Percentiles rank a stretch among this genome's conserved stretches.
These are phyloP conservation scores for Lophura swinhoii DNA, from an alignment of 2,797 vertebrate species.

Conservation along the genomic window DNA sequence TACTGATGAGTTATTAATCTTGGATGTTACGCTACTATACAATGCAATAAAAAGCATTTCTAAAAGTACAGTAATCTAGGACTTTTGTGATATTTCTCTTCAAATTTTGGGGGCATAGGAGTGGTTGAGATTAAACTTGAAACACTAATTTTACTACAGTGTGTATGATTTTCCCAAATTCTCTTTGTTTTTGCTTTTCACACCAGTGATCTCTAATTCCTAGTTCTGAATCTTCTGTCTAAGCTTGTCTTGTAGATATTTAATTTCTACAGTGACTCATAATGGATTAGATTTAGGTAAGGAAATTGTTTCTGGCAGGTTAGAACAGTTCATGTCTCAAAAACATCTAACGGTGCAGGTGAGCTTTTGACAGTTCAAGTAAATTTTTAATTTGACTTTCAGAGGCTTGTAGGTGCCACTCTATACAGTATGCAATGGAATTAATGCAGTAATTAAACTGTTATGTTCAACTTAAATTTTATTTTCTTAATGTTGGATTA, in stretches of 20 bases:
- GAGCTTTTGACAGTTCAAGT: neutral
- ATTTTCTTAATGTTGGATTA: neutral
- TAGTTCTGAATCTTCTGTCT: constrained; percentile 20
- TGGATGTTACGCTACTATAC: neutral
- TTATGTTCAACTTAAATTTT: neutral
- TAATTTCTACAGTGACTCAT: constrained; percentile 9
- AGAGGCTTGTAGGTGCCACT: neutral
- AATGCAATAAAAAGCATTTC: neutral
- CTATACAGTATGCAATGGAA: neutral
- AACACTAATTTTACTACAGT: neutral
- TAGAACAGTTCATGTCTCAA: neutral
- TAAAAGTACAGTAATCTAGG: neutral
- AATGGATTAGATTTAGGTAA: neutral
- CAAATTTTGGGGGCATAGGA: neutral
- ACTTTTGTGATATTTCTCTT: neutral
- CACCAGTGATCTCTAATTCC: neutral
- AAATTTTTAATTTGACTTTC: neutral
- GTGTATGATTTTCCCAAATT: neutral
- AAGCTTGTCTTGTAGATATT: neutral
- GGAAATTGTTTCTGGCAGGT: neutral
- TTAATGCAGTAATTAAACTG: neutral
- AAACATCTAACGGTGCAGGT: neutral
- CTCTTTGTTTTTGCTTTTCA: neutral
- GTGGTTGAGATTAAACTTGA: neutral
- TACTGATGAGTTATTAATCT: neutral